Percentiles rank a stretch among this genome's conserved stretches.
Conservation (phyloP, 2,113 vertebrate species). For the Colius striatus region DNA sequence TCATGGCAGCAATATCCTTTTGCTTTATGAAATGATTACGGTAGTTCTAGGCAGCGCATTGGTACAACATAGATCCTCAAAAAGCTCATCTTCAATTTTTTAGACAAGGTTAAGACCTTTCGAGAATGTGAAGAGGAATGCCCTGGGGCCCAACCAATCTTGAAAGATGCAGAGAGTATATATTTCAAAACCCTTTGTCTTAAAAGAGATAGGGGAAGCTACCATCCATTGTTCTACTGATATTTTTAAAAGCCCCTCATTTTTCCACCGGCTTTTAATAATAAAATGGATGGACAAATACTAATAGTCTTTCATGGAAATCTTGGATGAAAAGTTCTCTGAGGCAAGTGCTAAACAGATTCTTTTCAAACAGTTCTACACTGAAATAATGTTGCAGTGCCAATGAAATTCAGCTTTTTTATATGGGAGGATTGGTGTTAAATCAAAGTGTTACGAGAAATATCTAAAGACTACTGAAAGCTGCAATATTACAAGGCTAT, state of each 20-base stretch:
- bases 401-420: neutral
- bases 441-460: neutral
- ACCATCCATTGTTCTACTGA: neutral
- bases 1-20: neutral
- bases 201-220: neutral
- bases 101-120: neutral
- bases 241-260: neutral
- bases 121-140: neutral
- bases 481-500: neutral
- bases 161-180: neutral
- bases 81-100: neutral
- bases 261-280: neutral
- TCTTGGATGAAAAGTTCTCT: neutral
- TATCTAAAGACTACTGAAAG: neutral
- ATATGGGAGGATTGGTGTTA: neutral
- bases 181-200: neutral
- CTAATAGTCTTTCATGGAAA: neutral
- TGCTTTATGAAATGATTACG: neutral
- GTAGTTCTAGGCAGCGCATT: neutral
- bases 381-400: neutral
- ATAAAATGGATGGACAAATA: neutral
- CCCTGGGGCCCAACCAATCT: neutral
- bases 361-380: neutral
- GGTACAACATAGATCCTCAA: neutral
- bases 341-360: neutral